Evolutionary conservation across 2,888 invertebrate genomes (phyloP), one percentile per base, ranked within the genome.

Genomic region (Hyalella azteca): DNA sequence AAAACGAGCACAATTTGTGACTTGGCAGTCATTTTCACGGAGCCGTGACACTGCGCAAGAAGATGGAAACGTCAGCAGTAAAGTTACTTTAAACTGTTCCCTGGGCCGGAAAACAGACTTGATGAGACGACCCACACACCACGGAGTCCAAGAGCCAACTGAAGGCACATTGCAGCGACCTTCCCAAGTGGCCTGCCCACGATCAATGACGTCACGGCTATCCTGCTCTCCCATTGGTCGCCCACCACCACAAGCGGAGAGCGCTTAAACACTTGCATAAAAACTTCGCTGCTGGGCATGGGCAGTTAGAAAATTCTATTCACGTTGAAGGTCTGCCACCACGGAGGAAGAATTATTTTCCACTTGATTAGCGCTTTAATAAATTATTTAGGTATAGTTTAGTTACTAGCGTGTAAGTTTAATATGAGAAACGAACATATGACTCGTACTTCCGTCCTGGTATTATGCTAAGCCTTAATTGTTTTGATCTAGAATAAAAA

Each of bases 1-100:
- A 36, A 36, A 19, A 19, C 32, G 32, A 66, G 36, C 66, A 66
- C 32, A 66, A 66, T 66, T 66, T 66, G 66, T 66, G 66, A 19
- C 26, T 66, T 32, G 66, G 66, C 9, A 66, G 66, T 66, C 66
- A 66, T 66, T 66, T 66, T 36, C 39, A 66, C 66, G 11, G n/a
- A 36, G 29, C 36, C 36, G 32, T 36, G 11, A 9, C 19, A 36
- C 66, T 66, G 29, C 11, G 15, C 22, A 66, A 36, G 36, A 66
- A 66, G 66, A 66, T 19, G 19, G 29, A 9, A 66, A 29, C 66
- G 66, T 19, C 66, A n/a, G n/a, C 36, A 36, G 66, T 15, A 66
- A 66, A 36, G 54, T 54, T 54, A 54, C 54, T 54, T 54, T 54
- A 54, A 54, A 54, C 54, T 9, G n/a, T 36, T 36, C 66, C 36